Percentiles rank a stretch among this genome's conserved stretches.
Conservation (phyloP, 2,797 vertebrate species). For the Pelobates cultripes region DNA sequence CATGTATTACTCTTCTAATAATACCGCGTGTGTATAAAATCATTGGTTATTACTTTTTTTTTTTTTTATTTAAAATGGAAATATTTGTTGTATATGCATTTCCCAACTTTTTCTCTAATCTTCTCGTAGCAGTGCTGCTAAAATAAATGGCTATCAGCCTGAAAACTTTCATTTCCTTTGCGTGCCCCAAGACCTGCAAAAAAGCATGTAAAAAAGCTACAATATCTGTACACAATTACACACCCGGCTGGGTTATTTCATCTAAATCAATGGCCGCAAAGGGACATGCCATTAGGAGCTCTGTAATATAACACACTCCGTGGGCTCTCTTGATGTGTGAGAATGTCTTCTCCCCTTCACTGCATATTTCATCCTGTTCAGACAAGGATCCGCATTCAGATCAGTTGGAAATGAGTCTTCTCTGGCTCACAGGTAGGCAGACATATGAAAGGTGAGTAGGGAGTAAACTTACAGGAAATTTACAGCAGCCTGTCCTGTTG, state of each 20-base stretch:
- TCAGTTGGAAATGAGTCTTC: constrained; percentile 30
- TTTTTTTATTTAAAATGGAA: constrained; percentile 25
- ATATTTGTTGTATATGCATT: constrained; percentile 21
- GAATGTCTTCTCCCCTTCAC: constrained; percentile 50
- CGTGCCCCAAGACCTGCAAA: constrained; percentile 46
- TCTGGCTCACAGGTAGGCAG: not conserved
- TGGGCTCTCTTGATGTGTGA: constrained; percentile 53
- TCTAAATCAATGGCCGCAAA: constrained; percentile 64
- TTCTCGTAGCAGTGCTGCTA: constrained; percentile 38
- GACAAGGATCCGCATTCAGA: constrained; percentile 36
- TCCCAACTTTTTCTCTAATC: constrained; percentile 27
- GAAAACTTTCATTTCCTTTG: constrained; percentile 61
- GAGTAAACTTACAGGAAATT: not conserved
- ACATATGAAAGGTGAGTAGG: constrained; percentile 1
- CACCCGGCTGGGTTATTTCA: constrained; percentile 63
- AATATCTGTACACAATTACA: constrained; percentile 62
- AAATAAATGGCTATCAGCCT: constrained; percentile 48
- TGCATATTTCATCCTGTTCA: constrained; percentile 51
- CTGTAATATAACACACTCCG: constrained; percentile 48
- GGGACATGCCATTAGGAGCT: constrained; percentile 57
- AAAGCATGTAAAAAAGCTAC: constrained; percentile 49
- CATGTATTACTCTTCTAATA: constrained; percentile 16
- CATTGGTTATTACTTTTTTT: not conserved
- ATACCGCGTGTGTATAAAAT: not conserved
- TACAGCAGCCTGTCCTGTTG: not conserved